Percentiles rank a stretch among this genome's conserved stretches.
Conservation (phyloP, 2,888 invertebrate genomes). For the Adelognathus sp. region DNA sequence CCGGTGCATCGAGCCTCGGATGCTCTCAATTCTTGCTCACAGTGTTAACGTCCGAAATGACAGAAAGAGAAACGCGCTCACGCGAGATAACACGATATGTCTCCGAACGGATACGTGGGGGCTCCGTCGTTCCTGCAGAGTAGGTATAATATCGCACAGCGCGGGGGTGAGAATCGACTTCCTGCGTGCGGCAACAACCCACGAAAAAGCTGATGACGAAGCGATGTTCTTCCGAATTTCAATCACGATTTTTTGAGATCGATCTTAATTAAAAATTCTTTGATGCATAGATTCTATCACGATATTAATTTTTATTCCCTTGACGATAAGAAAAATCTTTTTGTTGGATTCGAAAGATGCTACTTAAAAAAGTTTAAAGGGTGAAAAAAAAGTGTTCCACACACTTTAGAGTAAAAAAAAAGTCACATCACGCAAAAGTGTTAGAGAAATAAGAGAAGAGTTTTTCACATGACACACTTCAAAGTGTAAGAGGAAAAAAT, state of each 20-base stretch:
- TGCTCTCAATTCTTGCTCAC: conserved; percentile 64
- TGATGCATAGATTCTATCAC: neutral
- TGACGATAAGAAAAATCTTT: too few relatives aligned
- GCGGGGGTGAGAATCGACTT: conserved; percentile 65
- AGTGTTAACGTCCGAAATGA: conserved; percentile 34
- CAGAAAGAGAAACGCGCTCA: conserved; percentile 24
- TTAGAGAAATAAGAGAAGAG: too few relatives aligned
- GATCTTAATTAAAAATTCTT: too few relatives aligned
- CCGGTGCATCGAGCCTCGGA: conserved; percentile 60
- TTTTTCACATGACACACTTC: too few relatives aligned
- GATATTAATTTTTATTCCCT: too few relatives aligned
- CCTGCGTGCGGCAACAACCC: conserved; percentile 58
- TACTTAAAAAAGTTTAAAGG: too few relatives aligned
- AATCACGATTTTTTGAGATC: too few relatives aligned
- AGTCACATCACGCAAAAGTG: too few relatives aligned
- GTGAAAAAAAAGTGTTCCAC: too few relatives aligned
- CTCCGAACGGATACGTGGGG: conserved; percentile 63
- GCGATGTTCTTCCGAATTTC: neutral
- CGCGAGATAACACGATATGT: conserved; percentile 60
- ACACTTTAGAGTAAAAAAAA: too few relatives aligned
- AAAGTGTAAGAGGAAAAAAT: too few relatives aligned
- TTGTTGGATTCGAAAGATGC: too few relatives aligned
- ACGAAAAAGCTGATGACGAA: conserved; percentile 35
- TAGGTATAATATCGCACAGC: conserved; percentile 51
- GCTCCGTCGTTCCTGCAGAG: conserved; percentile 59